Evolutionary conservation across 2,113 vertebrate species (phyloP).

Genomic region (Etheostoma spectabile): DNA sequence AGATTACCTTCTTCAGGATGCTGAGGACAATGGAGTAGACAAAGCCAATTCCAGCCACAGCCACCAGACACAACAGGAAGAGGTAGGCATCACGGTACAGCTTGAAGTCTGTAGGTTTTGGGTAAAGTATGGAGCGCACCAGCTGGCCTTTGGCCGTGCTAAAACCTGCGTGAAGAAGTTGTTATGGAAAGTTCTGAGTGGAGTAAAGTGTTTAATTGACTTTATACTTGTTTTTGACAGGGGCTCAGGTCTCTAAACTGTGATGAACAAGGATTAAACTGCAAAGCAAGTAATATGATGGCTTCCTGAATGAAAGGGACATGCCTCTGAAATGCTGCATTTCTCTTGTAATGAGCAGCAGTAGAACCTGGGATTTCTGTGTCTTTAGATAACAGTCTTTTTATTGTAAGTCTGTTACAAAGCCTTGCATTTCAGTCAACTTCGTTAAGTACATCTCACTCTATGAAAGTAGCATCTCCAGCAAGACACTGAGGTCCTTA

Average conservation of each 20-base stretch:
- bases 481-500: not conserved
- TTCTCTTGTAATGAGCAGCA: not conserved
- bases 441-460: no score
- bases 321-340: not conserved
- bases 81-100: conserved; percentile 97
- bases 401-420: not conserved
- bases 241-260: not conserved
- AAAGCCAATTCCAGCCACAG: conserved; percentile 93
- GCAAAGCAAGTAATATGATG: not conserved
- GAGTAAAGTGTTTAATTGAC: not conserved
- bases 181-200: not conserved
- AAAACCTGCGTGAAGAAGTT: conserved; percentile 86
- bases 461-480: not conserved
- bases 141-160: conserved; percentile 97
- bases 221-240: not conserved
- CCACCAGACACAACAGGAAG: conserved; percentile 95
- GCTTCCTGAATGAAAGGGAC: not conserved
- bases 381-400: not conserved
- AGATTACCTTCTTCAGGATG: conserved; percentile 88
- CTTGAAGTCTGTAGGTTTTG: conserved; percentile 98
- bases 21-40: conserved; percentile 93
- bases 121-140: conserved; percentile 96
- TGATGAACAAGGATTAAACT: not conserved
- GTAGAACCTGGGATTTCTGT: not conserved
- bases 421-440: not conserved